Base-by-base conservation (phyloP, 1,140 invertebrate genomes). In the Wasmannia auropunctata region DNA sequence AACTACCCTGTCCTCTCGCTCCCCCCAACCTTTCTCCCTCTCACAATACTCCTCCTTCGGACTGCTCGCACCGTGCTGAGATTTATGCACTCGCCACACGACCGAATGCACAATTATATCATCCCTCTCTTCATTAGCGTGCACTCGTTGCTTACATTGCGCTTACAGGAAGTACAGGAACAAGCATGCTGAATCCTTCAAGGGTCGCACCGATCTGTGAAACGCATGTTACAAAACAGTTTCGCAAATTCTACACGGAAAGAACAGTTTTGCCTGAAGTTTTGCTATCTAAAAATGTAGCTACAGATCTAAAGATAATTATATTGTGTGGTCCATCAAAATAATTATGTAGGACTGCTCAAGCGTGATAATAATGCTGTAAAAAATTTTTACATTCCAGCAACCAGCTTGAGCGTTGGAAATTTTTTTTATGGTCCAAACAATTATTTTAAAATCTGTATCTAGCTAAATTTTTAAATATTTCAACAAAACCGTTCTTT, bases 61-160 rank as follows among this genome's bases (percentile, higher is more conserved):
- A 83, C 79, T 37, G 51, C 56, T 58, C 28, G 51, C 51, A n/a
- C 34, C 49, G 16, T 70, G 40, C 28, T 22, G 67, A 72, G 67
- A 83, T 83, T 83, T 83, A 83, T 83, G 67, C 65, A 83, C 79
- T 72, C 51, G 67, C 37, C 37, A 54, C 79, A 72, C 79, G 49
- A 83, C 37, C 37, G 51, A 72, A 72, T 83, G 67, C 67, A 72
- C 79, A 83, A 83, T 72, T 83, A 69, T 72, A 72, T 72, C 37
- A 31, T 79, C 43, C 54, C 43, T 56, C 43, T 80, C 14, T 65
- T 80, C 43, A 46, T 80, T 67, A 80, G 46, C 37, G 75, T 25
- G 19, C 22, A 80, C 43, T 80, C 62, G 62, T 67, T 80, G 63
- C 43, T 80, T 69, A 63, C 75, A 77, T 77, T 31, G 56, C 10